Evolutionary conservation across 1,140 invertebrate genomes (phyloP).

Genomic region (Tigriopus japonicus): DNA sequence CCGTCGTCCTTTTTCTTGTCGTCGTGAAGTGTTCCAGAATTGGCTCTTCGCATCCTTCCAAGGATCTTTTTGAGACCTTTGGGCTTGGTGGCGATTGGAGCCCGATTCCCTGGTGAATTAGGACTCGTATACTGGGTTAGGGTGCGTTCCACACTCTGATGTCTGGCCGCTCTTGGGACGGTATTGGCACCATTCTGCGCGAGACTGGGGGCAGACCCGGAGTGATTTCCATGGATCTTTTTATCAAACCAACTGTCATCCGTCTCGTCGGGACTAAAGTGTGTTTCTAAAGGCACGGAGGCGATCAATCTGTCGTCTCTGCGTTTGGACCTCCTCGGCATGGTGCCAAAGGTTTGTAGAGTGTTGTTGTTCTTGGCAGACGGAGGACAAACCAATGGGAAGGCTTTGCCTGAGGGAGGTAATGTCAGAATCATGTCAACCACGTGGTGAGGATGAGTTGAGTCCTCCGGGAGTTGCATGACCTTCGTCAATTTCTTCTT

Average conservation of each 20-base stretch:
- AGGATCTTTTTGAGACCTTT: conserved; percentile 11
- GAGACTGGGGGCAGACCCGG: not conserved
- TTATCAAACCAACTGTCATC: not conserved
- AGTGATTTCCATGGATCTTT: not conserved
- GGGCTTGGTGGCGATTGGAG: conserved; percentile 11
- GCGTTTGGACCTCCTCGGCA: too few species aligned
- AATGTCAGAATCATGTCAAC: too few species aligned
- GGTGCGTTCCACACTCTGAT: not conserved
- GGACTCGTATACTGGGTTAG: not conserved
- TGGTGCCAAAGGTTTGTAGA: too few species aligned
- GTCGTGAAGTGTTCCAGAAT: conserved; percentile 3
- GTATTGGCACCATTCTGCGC: not conserved
- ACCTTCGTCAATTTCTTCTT: not conserved
- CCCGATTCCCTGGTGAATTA: not conserved
- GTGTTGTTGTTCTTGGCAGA: too few species aligned
- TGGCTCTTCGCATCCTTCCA: conserved; percentile 11
- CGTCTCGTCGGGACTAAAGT: not conserved
- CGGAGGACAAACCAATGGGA: too few species aligned
- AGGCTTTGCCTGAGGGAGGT: too few species aligned
- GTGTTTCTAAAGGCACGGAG: not conserved
- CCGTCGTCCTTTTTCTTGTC: not conserved
- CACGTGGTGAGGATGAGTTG: too few species aligned
- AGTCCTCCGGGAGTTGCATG: not conserved
- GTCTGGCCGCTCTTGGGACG: not conserved
- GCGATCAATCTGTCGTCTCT: too few species aligned